These are phyloP conservation scores for Merops nubicus DNA, from an alignment of 2,113 vertebrate genomes.

Conservation along the genomic window DNA sequence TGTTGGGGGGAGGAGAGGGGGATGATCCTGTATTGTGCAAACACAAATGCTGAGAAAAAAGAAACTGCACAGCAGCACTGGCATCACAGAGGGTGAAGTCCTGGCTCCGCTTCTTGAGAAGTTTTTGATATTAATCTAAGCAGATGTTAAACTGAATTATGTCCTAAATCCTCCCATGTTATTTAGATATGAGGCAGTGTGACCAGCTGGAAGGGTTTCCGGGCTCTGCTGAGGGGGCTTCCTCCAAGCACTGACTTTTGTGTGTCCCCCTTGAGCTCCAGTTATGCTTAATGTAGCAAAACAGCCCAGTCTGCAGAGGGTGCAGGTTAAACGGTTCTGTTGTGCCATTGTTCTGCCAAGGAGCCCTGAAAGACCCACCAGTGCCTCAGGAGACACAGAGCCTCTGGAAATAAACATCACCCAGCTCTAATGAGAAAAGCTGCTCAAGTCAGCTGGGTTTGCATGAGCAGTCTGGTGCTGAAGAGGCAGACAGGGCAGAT, in stretches of 20 bases:
- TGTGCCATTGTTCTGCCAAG: accelerated
- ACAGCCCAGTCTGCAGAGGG: accelerated
- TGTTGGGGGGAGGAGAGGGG: accelerated
- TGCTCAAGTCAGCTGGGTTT: no score
- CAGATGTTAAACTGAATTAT: accelerated
- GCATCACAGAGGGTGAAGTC: background rate
- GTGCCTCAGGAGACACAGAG: accelerated
- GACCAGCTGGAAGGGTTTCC: no score
- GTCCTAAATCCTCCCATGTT: no score
- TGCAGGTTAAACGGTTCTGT: background rate
- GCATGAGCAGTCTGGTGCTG: accelerated
- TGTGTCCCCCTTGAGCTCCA: accelerated
- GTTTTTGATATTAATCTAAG: background rate
- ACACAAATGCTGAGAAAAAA: accelerated
- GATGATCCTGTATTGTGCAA: background rate
- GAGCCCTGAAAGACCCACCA: accelerated
- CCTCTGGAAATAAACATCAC: accelerated
- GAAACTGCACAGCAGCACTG: background rate
- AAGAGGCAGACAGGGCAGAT: no score
- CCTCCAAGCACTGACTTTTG: accelerated
- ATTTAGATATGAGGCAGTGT: accelerated
- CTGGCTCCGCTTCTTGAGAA: background rate
- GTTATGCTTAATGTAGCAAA: background rate
- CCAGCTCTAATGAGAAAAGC: no score
- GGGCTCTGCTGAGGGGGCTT: no score